Evolutionary conservation across 2,113 vertebrate species (phyloP).

Genomic region (Chaetura pelagica): DNA sequence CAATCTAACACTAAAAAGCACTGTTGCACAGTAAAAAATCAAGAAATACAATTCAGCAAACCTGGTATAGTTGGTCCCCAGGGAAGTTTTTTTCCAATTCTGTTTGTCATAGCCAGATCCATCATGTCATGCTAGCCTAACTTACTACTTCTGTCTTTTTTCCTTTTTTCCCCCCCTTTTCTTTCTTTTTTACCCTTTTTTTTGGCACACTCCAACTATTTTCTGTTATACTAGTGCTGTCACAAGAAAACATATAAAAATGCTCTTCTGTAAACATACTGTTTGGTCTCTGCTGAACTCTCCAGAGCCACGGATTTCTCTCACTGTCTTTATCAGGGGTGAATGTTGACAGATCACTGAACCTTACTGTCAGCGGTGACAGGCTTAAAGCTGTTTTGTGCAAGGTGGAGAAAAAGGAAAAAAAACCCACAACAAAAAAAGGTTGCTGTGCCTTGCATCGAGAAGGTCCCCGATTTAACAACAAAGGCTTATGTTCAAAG

Average conservation of each 20-base stretch:
- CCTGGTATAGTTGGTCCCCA: constrained; percentile 82
- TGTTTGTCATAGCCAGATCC: constrained; percentile 94
- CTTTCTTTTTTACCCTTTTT: constrained; percentile 54
- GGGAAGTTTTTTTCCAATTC: constrained; percentile 89
- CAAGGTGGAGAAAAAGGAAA: constrained; percentile 72
- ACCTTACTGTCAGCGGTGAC: constrained; percentile 87
- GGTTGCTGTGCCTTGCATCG: constrained; percentile 71
- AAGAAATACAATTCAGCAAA: constrained; percentile 88
- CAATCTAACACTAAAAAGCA: constrained; percentile 87
- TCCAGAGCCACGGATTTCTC: constrained; percentile 84
- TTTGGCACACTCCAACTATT: constrained; percentile 89
- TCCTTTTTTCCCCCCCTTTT: constrained; percentile 32
- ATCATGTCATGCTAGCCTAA: constrained; percentile 89
- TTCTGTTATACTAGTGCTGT: constrained; percentile 90
- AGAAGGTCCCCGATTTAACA: constrained; percentile 78
- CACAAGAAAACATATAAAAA: constrained; percentile 92
- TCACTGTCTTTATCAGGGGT: constrained; percentile 92
- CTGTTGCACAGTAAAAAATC: constrained; percentile 87
- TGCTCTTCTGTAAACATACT: constrained; percentile 86
- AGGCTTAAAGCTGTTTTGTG: constrained; percentile 84
- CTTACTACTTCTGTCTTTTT: constrained; percentile 81
- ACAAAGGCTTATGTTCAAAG: constrained; percentile 82
- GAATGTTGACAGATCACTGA: constrained; percentile 93
- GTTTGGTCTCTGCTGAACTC: constrained; percentile 83
- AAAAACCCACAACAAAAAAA: constrained; percentile 37